Evolutionary conservation across 1,140 invertebrate species (phyloP), one percentile per base, ranked within the genome.

Genomic region (Trachymyrmex cornetzi): DNA sequence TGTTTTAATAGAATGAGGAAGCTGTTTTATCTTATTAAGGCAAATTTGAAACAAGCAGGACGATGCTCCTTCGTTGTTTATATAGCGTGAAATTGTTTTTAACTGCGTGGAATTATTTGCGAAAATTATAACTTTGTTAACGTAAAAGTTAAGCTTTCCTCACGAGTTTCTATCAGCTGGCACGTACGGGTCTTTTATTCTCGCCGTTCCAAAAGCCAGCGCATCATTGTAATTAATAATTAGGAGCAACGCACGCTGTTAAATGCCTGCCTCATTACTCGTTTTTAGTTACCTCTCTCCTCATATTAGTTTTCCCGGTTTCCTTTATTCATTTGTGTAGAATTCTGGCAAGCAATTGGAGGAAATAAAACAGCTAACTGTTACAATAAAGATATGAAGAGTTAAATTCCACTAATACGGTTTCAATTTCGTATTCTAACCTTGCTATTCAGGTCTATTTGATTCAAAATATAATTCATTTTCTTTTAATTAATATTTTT

Each of bases 211-310:
- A 24, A 67, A 53, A 53, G 44, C 55, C 53, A 19, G 4, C 24
- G 4, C 44, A 38, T n/a, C 3, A 27, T 14, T 80, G 27, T 67
- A 79, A 79, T 66, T 66, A 59, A 53, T 67, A 55, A 80, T 80
- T 80, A 67, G n/a, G 7, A 55, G 14, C n/a, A n/a, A 53, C 14
- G 19, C 24, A n/a, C 12, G 14, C 44, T 30, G n/a, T 67, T 55
- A 67, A 80, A 80, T 1, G 61, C 3, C 77, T 14, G 12, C 22
- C 38, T 30, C 19, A 80, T 67, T 67, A 44, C 38, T 67, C 14
- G n/a, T 64, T 64, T 44, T 48, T 24, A 38, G 22, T 61, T 63
- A 24, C 11, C 19, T 48, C 24, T 11, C 55, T 44, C 1, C 6
- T 77, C 16, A 63, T 22, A 14, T 5, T 12, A 30, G 5, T 48